Conservation (phyloP, 2,113 vertebrate species). For the Peromyscus californicus region DNA sequence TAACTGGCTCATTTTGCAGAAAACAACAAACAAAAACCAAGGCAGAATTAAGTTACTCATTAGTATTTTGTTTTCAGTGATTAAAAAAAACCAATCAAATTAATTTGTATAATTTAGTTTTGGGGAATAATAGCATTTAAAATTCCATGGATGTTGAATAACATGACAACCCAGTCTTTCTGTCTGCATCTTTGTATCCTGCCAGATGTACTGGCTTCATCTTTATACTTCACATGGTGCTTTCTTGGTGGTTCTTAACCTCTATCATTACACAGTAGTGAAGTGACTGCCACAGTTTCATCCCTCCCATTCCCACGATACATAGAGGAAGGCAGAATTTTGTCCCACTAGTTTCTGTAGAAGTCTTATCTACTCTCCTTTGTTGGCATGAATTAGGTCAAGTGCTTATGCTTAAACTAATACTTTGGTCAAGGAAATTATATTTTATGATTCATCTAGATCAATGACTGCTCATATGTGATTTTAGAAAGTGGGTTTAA, state of each 20-base stretch:
- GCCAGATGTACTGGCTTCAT: background rate
- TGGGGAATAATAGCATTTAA: background rate
- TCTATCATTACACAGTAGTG: background rate
- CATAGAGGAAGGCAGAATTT: constrained; percentile 8
- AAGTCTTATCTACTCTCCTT: background rate
- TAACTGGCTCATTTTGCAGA: constrained; percentile 42
- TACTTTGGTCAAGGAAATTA: constrained; percentile 3
- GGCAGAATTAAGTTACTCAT: constrained; percentile 1
- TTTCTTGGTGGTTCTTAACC: background rate
- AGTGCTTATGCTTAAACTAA: background rate
- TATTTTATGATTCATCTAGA: constrained; percentile 12
- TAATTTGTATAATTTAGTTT: constrained; percentile 41
- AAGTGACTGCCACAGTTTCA: background rate
- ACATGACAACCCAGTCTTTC: background rate
- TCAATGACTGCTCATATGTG: background rate
- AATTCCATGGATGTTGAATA: constrained; percentile 31
- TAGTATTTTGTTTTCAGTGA: constrained; percentile 36
- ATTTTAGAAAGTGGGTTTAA: constrained; percentile 14
- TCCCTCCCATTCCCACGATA: background rate
- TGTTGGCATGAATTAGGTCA: background rate
- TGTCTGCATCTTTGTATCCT: constrained; percentile 26
- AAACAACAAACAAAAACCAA: background rate
- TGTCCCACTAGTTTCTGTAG: background rate
- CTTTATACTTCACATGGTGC: background rate
- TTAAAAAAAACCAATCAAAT: background rate